Evolutionary conservation across 2,113 vertebrate species (phyloP).

Genomic region (Cebidichthys violaceus): DNA sequence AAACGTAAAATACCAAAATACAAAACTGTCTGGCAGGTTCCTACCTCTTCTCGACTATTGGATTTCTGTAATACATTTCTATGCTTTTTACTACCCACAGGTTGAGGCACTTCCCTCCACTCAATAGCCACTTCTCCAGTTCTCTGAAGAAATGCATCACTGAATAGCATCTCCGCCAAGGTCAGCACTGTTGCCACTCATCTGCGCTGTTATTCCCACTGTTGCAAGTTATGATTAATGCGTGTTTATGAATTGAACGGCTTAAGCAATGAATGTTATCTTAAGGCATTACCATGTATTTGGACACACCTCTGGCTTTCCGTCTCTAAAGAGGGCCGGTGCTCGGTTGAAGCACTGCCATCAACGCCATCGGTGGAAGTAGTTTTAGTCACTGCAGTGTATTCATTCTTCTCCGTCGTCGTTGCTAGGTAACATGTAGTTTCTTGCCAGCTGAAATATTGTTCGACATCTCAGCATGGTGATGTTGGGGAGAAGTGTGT

Average conservation of each 20-base stretch:
- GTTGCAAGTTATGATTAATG: slow-evolving; percentile 7
- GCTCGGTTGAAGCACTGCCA: slow-evolving; percentile 33
- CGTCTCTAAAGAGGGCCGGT: background rate
- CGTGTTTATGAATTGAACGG: background rate
- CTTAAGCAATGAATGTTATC: slow-evolving; percentile 9
- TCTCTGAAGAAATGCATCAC: background rate
- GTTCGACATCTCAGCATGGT: slow-evolving; percentile 32
- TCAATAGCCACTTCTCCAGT: background rate
- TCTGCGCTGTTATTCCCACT: background rate
- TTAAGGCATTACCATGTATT: slow-evolving; percentile 6
- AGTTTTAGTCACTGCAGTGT: slow-evolving; percentile 19
- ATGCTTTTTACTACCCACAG: background rate
- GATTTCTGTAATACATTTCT: background rate
- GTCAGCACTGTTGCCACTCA: background rate
- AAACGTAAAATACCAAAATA: background rate
- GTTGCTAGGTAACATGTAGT: slow-evolving; percentile 69
- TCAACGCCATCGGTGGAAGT: slow-evolving; percentile 27
- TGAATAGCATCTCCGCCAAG: slow-evolving; percentile 1
- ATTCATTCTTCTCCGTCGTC: slow-evolving; percentile 1
- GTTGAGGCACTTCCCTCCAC: background rate
- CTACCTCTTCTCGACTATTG: background rate
- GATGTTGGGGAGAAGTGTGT: slow-evolving; percentile 35
- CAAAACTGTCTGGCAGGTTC: background rate
- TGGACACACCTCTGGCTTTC: slow-evolving; percentile 6
- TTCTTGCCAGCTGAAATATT: slow-evolving; percentile 49